Conservation (phyloP, 2,797 vertebrate species). For the Phrynocephalus forsythii region DNA sequence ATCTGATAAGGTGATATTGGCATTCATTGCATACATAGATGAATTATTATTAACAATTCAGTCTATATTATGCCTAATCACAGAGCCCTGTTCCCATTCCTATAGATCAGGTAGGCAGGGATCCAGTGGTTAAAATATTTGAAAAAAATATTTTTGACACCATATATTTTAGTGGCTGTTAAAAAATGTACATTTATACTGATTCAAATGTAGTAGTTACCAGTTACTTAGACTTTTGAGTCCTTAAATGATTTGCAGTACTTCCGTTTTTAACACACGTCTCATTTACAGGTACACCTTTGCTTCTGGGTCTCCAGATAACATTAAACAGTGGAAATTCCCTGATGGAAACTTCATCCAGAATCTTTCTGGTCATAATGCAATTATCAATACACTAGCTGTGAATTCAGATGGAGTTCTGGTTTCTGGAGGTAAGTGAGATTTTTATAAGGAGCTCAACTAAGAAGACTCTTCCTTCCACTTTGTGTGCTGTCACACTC, state of each 20-base stretch:
- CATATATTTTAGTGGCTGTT: neutral
- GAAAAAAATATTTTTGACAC: neutral
- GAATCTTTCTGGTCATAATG: conserved; percentile 97
- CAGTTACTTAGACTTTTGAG: neutral
- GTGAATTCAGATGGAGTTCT: conserved; percentile 97
- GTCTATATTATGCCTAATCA: neutral
- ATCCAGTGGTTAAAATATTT: neutral
- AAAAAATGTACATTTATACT: neutral
- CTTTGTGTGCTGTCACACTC: neutral
- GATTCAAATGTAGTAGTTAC: neutral
- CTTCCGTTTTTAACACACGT: neutral
- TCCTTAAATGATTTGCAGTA: neutral
- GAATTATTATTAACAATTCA: neutral
- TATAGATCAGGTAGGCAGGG: neutral
- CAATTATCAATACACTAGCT: conserved; percentile 96
- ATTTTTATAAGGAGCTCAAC: conserved; percentile 13
- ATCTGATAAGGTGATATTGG: neutral
- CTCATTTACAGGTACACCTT: conserved; percentile 91
- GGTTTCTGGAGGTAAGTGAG: conserved; percentile 92
- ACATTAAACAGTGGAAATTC: conserved; percentile 99
- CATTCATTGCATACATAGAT: no score
- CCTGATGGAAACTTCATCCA: conserved; percentile 98
- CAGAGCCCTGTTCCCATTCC: neutral
- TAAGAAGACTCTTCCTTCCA: neutral
- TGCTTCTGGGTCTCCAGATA: conserved; percentile 98